Percentiles rank a stretch among this genome's conserved stretches.
Conservation (phyloP, 2,113 vertebrate genomes). For the Sus scrofa region T2T-Sscrofa CM000822.6:82934001-82934500, state of each 20-base stretch:
- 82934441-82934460: background rate
- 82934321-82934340: background rate
- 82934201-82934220: background rate
- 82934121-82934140: constrained; percentile 5
- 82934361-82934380: constrained; percentile 57
- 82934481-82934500: background rate
- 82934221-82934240: background rate
- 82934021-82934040: background rate
- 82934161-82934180: background rate
- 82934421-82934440: background rate
- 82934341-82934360: constrained; percentile 67
- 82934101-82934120: background rate
- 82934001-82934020: background rate
- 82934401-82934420: constrained; percentile 64
- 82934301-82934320: background rate
- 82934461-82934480: background rate
- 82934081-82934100: background rate
- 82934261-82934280: background rate
- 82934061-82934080: background rate
- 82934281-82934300: background rate
- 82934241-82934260: background rate
- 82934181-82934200: background rate
- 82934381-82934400: constrained; percentile 48
- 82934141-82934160: background rate
- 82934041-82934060: background rate